A percentile compares a stretch with the other conserved stretches of the same genome.
Evolutionary conservation across 2,113 vertebrate genomes (phyloP).

Genomic region (Chamaetylas fuelleborni): DNA sequence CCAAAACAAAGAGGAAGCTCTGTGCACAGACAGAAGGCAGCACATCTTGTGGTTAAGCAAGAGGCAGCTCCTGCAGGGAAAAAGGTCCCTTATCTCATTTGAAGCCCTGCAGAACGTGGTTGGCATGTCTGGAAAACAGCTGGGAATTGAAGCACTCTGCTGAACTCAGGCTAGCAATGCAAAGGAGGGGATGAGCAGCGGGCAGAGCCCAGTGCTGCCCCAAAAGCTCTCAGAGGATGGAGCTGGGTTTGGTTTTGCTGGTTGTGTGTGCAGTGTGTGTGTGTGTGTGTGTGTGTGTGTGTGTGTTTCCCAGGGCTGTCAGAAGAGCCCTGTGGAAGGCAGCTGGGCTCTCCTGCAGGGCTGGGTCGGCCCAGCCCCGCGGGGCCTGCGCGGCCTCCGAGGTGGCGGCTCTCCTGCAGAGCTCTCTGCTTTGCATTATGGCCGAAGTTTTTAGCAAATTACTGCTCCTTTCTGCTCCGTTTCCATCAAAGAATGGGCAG

Average conservation of each 20-base stretch:
- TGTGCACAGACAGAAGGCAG: not conserved
- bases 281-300: not conserved
- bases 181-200: not conserved
- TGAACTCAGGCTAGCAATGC: rapidly evolving
- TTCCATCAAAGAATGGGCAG: constrained; percentile 38
- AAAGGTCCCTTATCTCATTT: not conserved
- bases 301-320: not conserved
- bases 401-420: constrained; percentile 9
- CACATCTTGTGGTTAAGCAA: not conserved
- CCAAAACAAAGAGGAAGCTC: not conserved
- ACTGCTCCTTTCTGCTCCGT: constrained; percentile 37
- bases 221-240: not conserved
- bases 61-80: not conserved
- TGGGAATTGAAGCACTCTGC: rapidly evolving
- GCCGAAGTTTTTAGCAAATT: constrained; percentile 35
- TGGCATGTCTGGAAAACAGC: not conserved
- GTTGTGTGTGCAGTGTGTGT: not conserved
- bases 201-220: not conserved
- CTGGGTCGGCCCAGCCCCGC: rapidly evolving
- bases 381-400: not conserved
- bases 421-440: constrained; percentile 31
- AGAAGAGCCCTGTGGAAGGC: not conserved
- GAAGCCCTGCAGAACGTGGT: not conserved
- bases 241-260: not conserved
- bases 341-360: not conserved